Percentiles rank a stretch among this genome's conserved stretches.
Conservation (phyloP, 1,140 invertebrate genomes). For the Drosophila bocqueti region DNA sequence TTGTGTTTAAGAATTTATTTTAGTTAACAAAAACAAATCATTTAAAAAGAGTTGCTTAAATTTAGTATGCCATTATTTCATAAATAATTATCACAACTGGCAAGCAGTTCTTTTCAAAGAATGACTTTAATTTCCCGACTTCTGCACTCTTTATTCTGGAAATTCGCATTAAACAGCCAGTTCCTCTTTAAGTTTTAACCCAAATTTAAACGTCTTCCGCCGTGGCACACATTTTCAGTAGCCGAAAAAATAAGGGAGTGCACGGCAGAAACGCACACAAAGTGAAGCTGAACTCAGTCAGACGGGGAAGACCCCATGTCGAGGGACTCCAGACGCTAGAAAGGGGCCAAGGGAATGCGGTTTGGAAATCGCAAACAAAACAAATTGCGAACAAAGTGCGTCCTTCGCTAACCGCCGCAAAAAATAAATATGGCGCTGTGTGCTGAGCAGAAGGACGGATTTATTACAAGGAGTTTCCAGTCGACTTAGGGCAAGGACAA, state of each 20-base stretch:
- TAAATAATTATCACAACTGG: too few relatives aligned
- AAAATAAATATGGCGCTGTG: conserved; percentile 22
- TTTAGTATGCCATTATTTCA: too few relatives aligned
- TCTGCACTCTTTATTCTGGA: conserved; percentile 1
- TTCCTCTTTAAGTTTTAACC: conserved; percentile 68
- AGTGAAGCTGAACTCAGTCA: conserved; percentile 11
- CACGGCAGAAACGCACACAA: conserved; percentile 27
- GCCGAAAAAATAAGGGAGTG: conserved; percentile 19
- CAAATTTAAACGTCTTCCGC: conserved; percentile 55
- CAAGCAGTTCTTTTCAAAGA: background rate
- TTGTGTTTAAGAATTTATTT: too few relatives aligned
- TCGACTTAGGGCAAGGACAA: conserved; percentile 71
- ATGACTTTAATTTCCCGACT: too few relatives aligned
- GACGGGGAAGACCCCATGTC: conserved; percentile 17
- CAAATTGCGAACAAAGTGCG: conserved; percentile 83
- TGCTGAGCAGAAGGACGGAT: conserved; percentile 60
- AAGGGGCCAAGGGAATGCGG: conserved; percentile 41
- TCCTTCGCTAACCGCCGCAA: conserved; percentile 50
- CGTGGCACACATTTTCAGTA: conserved; percentile 60
- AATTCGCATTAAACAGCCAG: conserved; percentile 1
- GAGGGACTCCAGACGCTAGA: conserved; percentile 37
- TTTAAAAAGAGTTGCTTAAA: background rate
- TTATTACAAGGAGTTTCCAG: conserved; percentile 65
- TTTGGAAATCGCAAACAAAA: conserved; percentile 76
- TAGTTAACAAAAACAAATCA: background rate